These are phyloP conservation scores for Thermophis baileyi DNA, from an alignment of 2,113 vertebrate species.

Conservation along the genomic window DNA sequence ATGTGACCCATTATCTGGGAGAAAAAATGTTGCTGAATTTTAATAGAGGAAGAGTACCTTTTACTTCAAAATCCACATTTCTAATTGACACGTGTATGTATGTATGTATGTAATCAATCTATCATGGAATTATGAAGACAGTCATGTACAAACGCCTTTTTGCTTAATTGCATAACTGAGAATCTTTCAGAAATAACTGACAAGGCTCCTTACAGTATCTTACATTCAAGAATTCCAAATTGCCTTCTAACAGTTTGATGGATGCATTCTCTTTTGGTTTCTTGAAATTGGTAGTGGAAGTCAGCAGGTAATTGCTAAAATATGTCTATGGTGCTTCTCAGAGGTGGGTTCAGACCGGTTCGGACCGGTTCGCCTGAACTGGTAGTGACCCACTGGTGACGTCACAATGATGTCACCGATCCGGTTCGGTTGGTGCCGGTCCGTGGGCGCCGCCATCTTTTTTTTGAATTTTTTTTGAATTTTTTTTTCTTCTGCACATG, in stretches of 20 bases:
- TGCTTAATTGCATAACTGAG: background rate
- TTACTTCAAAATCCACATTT: background rate
- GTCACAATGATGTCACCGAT: too few species aligned
- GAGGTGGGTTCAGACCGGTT: too few species aligned
- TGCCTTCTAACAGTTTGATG: background rate
- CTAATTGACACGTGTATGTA: background rate
- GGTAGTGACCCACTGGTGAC: too few species aligned
- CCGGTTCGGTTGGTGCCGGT: too few species aligned
- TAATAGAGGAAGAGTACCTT: background rate
- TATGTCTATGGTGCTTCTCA: background rate
- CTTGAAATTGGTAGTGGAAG: background rate
- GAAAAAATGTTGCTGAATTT: background rate
- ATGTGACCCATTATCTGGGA: background rate
- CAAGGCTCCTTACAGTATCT: background rate
- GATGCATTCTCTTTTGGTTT: background rate
- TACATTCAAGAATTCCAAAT: background rate
- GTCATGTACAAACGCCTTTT: background rate
- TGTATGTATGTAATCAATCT: background rate
- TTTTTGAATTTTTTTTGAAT: too few species aligned
- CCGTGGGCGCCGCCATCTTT: too few species aligned
- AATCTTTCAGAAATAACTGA: background rate
- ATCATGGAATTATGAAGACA: background rate
- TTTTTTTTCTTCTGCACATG: too few species aligned
- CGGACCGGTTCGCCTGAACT: too few species aligned
- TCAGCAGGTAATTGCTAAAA: background rate